Evolutionary conservation across 2,797 vertebrate species (phyloP), one percentile per base, ranked within the genome.

Genomic region (Nasua narica): DNA sequence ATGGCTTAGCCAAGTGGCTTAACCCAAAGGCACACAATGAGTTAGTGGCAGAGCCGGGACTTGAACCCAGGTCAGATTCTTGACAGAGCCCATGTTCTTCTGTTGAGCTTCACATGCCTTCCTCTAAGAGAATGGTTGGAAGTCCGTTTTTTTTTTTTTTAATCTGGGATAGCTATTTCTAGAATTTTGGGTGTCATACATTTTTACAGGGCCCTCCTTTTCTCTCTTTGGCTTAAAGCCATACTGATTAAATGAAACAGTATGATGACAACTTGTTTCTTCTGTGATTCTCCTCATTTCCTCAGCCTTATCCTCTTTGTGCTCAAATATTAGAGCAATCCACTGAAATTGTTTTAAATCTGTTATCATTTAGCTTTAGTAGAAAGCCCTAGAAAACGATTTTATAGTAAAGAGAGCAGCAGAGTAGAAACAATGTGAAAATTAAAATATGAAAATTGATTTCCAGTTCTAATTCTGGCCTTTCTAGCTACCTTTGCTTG

Each of bases 341-440:
- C n/a, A 72, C n/a, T 82, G 52, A 35, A 77, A 29, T 65, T 46
- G n/a, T 72, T 93, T 84, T 65, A 72, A 81, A 48, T 74, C 48
- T 69, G 2, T 29, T 85, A 48, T 94, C 60, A 48, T 25, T 92
- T 56, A 65, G n/a, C 32, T 27, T 90, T 48, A 14, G 27, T 81
- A 69, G n/a, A 93, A 92, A 95, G 69, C 82, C 40, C 35, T 74
- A 86, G 65, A 52, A 92, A 90, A 77, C 67, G 54, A 82, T 70
- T 85, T 62, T 81, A 77, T 37, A 76, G 65, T 82, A 83, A 60
- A 91, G 82, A 25, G 35, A 82, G 29, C 35, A 32, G 13, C 32
- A 15, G 19, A 87, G 27, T 72, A 91, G 29, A 96, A 95, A 18
- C 25, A 78, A 78, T 27, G 87, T 25, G 56, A 90, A 87, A 91